phyloP scores from a whole-genome alignment of 2,888 invertebrate species.

The Escarpia spicata region DNA sequence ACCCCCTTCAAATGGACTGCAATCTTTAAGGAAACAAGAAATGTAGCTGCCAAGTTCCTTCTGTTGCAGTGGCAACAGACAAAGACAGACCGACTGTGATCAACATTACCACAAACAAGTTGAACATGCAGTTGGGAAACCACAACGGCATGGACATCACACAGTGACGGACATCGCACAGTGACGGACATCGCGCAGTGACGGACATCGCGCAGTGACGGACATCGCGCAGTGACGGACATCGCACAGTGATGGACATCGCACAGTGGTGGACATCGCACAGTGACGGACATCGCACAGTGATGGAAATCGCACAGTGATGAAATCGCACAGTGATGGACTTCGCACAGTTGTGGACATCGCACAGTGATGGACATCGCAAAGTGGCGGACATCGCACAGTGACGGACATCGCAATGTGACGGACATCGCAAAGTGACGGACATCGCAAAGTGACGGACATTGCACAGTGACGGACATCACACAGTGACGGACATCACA shows the following conservation, averaged over 20 bases:
- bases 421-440: background rate
- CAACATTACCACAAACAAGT: background rate
- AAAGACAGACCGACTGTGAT: background rate
- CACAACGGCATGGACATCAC: background rate
- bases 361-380: background rate
- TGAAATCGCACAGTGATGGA: background rate
- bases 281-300: too few species aligned
- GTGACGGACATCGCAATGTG: background rate
- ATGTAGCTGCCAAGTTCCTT: background rate
- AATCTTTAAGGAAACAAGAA: background rate
- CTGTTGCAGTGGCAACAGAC: background rate
- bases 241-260: too few species aligned
- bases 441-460: background rate
- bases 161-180: background rate
- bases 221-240: too few species aligned
- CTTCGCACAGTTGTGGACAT: background rate
- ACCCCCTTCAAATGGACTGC: background rate
- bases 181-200: too few species aligned
- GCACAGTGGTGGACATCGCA: too few species aligned
- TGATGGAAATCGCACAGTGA: background rate
- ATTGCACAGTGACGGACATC: background rate
- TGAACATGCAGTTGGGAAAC: background rate
- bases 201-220: too few species aligned
- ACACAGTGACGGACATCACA: background rate
- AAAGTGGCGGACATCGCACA: background rate